Percentiles rank a stretch among this genome's conserved stretches.
These are phyloP conservation scores for Hemichromis elongatus DNA, from an alignment of 2,113 vertebrate species.

Conservation along the genomic window DNA sequence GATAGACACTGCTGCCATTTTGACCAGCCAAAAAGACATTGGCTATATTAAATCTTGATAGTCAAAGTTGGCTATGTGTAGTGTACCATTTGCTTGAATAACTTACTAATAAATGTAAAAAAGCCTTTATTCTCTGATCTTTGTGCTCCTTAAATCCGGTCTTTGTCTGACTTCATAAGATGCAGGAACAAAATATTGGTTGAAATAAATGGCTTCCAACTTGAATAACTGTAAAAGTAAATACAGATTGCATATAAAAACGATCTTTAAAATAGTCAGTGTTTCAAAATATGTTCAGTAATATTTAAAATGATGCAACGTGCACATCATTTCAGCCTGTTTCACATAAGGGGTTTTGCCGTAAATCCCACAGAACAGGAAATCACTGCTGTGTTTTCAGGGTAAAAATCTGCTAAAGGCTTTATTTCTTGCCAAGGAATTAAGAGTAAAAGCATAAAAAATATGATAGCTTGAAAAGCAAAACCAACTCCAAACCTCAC, in stretches of 20 bases:
- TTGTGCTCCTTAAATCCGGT: background rate
- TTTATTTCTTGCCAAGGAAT: background rate
- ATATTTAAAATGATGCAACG: background rate
- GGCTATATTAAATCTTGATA: background rate
- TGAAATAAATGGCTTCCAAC: background rate
- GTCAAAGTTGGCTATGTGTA: background rate
- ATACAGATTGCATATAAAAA: accelerated
- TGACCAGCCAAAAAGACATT: background rate
- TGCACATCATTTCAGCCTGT: background rate
- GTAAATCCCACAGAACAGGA: background rate
- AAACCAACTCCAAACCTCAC: background rate
- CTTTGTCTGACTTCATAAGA: background rate
- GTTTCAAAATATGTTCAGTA: background rate
- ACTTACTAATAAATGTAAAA: background rate
- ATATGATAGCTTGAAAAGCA: background rate
- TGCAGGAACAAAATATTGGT: background rate
- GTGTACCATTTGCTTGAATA: background rate
- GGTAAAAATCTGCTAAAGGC: background rate
- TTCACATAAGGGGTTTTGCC: background rate
- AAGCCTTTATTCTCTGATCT: background rate
- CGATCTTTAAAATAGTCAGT: background rate
- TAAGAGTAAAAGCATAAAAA: constrained; percentile 15
- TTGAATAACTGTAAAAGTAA: background rate
- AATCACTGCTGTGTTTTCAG: background rate
- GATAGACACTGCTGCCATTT: background rate